Base-by-base conservation (phyloP, 2,888 invertebrate genomes). In the Orthonevra nobilis region DNA sequence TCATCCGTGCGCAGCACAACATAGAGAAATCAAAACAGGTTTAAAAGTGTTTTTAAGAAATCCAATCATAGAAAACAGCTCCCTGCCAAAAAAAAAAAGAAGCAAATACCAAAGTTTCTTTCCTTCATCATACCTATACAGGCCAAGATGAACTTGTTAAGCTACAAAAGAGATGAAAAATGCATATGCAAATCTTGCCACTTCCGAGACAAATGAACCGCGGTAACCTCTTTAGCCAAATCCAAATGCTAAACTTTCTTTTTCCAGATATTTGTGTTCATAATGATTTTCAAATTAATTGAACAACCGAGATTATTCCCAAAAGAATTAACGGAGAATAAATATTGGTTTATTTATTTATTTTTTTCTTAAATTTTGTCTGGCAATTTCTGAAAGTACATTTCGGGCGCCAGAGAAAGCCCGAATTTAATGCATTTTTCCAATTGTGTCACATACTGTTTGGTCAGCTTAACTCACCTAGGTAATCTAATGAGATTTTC, bases 181-280 rank as follows among this genome's bases (percentile, higher is more conserved):
- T 63, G 36, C 56, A 75, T 63, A 70, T n/a, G 30, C n/a, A 23
- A 42, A 75, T 61, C 46, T 54, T 30, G 15, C 30, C 26, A 48
- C 5, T n/a, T n/a, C 17, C 56, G 14, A 54, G 14, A 32, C 15
- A 50, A 42, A 50, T 50, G 36, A 44, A 74, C 69, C 10, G 46
- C 28, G 54, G 36, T 56, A 75, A 75, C 50, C 69, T 69, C 58
- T 15, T 15, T n/a, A 20, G 36, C 63, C 34, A 34, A 70, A 50
- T 36, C 26, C 30, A n/a, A 68, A 38, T 64, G 70, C 70, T 48
- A 77, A 77, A 77, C 77, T 77, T 77, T 77, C 77, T 77, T 52
- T 69, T 69, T 50, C 7, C 19, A 2, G n/a, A 38, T 44, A n/a
- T n/a, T n/a, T n/a, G n/a, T n/a, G n/a, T n/a, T n/a, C n/a, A n/a